These are phyloP conservation scores for Thyatira batis DNA, from an alignment of 2,888 invertebrate species.

Conservation along the genomic window DNA sequence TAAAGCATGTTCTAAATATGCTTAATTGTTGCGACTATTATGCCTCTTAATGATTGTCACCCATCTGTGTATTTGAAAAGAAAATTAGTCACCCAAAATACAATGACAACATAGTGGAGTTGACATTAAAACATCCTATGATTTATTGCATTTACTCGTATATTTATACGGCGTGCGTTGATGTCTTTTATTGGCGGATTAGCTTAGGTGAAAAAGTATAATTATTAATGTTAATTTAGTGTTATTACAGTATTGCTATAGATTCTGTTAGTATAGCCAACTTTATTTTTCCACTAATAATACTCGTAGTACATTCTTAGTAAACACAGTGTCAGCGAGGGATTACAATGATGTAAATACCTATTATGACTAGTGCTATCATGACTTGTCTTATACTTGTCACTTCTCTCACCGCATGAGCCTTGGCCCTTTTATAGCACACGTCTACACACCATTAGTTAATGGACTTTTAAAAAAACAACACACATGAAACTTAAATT, in stretches of 20 bases:
- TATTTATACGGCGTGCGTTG: slow-evolving; percentile 55
- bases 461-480: neutral
- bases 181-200: slow-evolving; percentile 61
- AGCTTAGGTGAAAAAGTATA: slow-evolving; percentile 17
- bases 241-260: neutral
- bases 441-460: neutral
- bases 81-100: neutral
- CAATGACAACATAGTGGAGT: neutral
- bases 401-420: slow-evolving; percentile 8
- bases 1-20: neutral
- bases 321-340: slow-evolving; percentile 40
- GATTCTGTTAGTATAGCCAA: slow-evolving; percentile 9
- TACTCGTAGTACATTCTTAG: slow-evolving; percentile 15
- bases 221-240: neutral
- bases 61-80: neutral
- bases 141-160: neutral
- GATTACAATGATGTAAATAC: slow-evolving; percentile 44
- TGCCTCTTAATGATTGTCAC: neutral
- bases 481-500: no score
- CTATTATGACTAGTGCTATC: slow-evolving; percentile 34
- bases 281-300: slow-evolving; percentile 34
- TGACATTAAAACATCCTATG: neutral
- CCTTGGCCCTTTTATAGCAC: slow-evolving; percentile 20
- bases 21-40: neutral
- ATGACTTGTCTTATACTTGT: slow-evolving; percentile 6